Evolutionary conservation across 2,888 invertebrate species (phyloP), one percentile per base, ranked within the genome.

Genomic region (Athetis lepigone): DNA sequence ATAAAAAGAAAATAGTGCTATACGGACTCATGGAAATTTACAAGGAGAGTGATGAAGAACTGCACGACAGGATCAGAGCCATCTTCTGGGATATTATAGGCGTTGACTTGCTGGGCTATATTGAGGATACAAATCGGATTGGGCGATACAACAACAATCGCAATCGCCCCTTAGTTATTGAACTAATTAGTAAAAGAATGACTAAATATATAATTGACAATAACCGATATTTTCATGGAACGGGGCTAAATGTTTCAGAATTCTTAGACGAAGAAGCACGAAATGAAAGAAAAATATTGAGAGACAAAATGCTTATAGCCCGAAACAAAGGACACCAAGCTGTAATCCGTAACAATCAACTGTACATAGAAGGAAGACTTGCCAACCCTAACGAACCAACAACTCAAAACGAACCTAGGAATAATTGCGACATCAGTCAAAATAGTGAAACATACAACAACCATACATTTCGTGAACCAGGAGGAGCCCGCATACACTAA

Each of bases 101-200:
- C 4, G 18, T 63, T 1, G 45, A 56, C 13, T 2, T 63, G 13
- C 4, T 8, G 1, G 51, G 39, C 1, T 45, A n/a, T 8, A 16
- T 45, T 1, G 45, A 45, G 16, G 45, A 45, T 7, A 45, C 45
- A 16, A 42, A 40, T 4, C 19, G 56, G 13, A 51, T 51, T 13
- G 63, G 63, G 0, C 6, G 37, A 56, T 50, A 40, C 2, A 8
- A 21, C 29, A 42, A 21, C n/a, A 1, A 37, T 9, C 16, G 29
- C n/a, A 61, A 29, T 18, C n/a, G 61, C 5, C 61, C 61, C 1
- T n/a, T 61, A 21, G 49, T 61, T 0, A 37, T 61, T 13, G 61
- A 61, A 37, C 25, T 61, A 9, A 36, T 61, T n/a, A 61, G 61
- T 8, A 55, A 61, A 27, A 55, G 43, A 37, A 55, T 47, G 52